Conservation (phyloP, 2,888 invertebrate genomes). For the Stenoptilia bipunctidactyla region DNA sequence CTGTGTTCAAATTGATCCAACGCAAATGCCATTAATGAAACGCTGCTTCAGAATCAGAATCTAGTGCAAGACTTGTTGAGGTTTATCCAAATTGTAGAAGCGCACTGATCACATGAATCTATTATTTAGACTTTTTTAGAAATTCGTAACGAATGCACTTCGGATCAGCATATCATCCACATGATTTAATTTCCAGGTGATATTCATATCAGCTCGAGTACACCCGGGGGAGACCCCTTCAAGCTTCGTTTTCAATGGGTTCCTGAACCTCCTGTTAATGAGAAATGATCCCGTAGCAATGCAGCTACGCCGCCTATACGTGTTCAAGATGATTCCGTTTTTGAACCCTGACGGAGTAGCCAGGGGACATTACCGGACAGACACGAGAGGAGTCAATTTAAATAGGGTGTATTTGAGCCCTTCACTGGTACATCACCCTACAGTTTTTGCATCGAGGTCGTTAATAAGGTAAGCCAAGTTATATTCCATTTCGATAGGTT, state of each 20-base stretch:
- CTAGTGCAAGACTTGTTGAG: no score
- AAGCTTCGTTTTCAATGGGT: constrained; percentile 91
- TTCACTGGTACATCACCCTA: constrained; percentile 79
- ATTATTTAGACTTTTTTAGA: no score
- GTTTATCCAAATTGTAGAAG: no score
- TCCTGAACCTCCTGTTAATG: constrained; percentile 82
- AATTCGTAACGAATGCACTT: no score
- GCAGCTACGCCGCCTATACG: constrained; percentile 79
- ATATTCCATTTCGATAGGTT: no score
- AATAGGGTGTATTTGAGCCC: constrained; percentile 90
- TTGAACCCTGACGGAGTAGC: constrained; percentile 93
- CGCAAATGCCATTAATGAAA: no score
- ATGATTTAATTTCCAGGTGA: constrained; percentile 71
- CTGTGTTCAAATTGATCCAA: no score
- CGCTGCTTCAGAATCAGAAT: no score
- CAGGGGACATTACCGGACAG: constrained; percentile 87
- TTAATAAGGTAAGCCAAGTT: constrained; percentile 73
- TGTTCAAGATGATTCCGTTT: constrained; percentile 92
- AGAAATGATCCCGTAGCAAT: constrained; percentile 82
- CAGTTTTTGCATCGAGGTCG: constrained; percentile 87
- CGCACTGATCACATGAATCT: no score
- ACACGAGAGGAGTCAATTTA: constrained; percentile 88
- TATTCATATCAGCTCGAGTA: constrained; percentile 89
- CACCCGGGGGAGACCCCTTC: constrained; percentile 95
- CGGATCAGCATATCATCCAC: no score